Evolutionary conservation across 2,888 invertebrate species (phyloP).

Genomic region (Acanthosepion pharaonis): DNA sequence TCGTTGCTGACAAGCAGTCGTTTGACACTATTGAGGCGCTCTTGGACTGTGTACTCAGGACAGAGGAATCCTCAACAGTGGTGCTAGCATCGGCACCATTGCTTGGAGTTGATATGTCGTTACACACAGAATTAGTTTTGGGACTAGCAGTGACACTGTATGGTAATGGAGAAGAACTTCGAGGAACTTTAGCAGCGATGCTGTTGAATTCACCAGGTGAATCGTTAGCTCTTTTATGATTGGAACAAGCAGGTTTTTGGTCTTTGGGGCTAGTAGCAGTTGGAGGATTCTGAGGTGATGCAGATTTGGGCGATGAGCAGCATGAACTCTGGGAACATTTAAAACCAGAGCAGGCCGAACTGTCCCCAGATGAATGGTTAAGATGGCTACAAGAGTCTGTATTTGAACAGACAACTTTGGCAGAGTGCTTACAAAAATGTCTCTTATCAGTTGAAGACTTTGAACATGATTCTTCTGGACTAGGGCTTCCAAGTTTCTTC

Average conservation of each 20-base stretch:
- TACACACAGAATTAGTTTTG: not conserved
- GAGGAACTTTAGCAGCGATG: conserved; percentile 33
- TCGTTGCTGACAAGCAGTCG: not conserved
- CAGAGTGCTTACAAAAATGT: conserved; percentile 36
- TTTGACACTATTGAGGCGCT: not conserved
- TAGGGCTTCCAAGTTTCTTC: conserved; percentile 43
- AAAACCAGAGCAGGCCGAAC: not conserved
- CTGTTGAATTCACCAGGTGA: not conserved
- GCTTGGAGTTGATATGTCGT: not conserved
- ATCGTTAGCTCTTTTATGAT: conserved; percentile 34
- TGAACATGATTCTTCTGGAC: conserved; percentile 8
- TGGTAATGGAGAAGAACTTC: conserved; percentile 14
- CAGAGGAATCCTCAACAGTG: not conserved
- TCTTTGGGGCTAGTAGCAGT: conserved; percentile 39
- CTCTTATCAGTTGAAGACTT: not conserved
- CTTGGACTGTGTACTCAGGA: not conserved
- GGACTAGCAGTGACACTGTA: conserved; percentile 15
- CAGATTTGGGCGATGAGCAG: not conserved
- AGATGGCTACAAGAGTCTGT: not conserved
- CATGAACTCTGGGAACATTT: conserved; percentile 24
- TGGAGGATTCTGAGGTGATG: not conserved
- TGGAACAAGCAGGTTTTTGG: conserved; percentile 39
- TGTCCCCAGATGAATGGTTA: not conserved
- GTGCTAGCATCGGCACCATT: not conserved
- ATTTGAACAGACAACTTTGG: conserved; percentile 40